Evolutionary conservation across 2,797 vertebrate genomes (phyloP).

Genomic region (Betta splendens): DNA sequence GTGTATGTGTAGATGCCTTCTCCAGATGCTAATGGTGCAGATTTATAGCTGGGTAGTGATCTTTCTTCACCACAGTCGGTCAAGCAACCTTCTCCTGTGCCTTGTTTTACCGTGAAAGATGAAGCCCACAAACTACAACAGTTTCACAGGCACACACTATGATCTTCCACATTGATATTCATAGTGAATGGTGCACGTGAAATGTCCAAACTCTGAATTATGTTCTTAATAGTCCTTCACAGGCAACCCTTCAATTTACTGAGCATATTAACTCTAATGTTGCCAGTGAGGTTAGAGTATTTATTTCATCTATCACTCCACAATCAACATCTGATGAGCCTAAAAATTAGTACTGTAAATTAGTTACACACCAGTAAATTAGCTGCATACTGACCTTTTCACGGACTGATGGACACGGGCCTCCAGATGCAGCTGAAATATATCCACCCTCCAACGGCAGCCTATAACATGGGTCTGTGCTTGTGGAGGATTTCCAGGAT

Average conservation of each 20-base stretch:
- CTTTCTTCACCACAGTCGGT: background rate
- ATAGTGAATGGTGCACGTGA: constrained; percentile 8
- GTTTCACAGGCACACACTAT: background rate
- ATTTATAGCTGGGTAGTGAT: background rate
- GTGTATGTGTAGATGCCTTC: constrained; percentile 2
- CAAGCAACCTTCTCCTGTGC: background rate
- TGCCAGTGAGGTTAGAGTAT: constrained; percentile 36
- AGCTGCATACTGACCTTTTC: constrained; percentile 57
- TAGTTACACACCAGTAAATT: constrained; percentile 54
- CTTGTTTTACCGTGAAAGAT: constrained; percentile 17
- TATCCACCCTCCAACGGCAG: constrained; percentile 26
- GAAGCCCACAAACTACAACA: constrained; percentile 4
- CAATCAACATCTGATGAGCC: constrained; percentile 49
- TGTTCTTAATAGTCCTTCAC: constrained; percentile 32
- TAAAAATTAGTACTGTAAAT: constrained; percentile 61
- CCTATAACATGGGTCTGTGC: constrained; percentile 30
- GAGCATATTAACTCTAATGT: constrained; percentile 37
- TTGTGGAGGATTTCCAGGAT: constrained; percentile 37
- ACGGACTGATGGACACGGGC: constrained; percentile 35
- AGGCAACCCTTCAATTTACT: constrained; percentile 40
- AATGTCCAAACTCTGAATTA: constrained; percentile 24
- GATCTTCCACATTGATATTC: constrained; percentile 13
- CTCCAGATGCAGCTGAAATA: constrained; percentile 35
- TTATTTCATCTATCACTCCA: constrained; percentile 49
- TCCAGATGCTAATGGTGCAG: background rate